Conservation (phyloP, 2,888 invertebrate genomes). For the Eupithecia tripunctaria region DNA sequence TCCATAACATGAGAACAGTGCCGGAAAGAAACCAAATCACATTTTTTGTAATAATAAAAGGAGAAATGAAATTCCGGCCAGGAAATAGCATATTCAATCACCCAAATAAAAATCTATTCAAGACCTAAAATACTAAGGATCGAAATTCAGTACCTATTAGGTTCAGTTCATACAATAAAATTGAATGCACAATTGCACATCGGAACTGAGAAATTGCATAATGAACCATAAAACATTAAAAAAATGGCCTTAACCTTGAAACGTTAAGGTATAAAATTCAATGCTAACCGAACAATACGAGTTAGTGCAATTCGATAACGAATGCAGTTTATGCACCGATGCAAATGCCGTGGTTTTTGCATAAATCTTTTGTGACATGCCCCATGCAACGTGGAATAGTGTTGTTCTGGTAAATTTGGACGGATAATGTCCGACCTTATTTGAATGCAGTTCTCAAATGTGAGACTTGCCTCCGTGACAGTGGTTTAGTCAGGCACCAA, state of each 20-base stretch:
- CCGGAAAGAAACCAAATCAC: slow-evolving; percentile 4
- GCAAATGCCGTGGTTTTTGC: slow-evolving; percentile 54
- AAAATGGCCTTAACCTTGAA: slow-evolving; percentile 20
- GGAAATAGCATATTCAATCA: background rate
- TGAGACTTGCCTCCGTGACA: too few relatives aligned
- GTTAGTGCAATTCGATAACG: slow-evolving; percentile 31
- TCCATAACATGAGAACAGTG: background rate
- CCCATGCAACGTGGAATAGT: slow-evolving; percentile 43
- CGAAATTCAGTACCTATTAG: background rate
- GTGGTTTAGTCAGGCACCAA: too few relatives aligned
- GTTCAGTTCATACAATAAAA: slow-evolving; percentile 15
- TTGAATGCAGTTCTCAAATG: background rate
- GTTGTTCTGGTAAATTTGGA: background rate
- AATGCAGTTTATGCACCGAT: slow-evolving; percentile 44
- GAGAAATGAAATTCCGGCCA: background rate
- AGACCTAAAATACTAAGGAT: slow-evolving; percentile 12
- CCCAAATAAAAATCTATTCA: slow-evolving; percentile 19
- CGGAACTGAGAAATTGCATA: slow-evolving; percentile 21
- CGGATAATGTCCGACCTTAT: slow-evolving; percentile 14
- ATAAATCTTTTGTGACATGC: slow-evolving; percentile 64
- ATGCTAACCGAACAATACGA: slow-evolving; percentile 25
- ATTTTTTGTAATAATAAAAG: background rate
- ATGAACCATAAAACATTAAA: slow-evolving; percentile 14
- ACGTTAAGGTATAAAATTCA: slow-evolving; percentile 22
- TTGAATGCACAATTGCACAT: slow-evolving; percentile 4